Conservation (phyloP, 2,113 vertebrate genomes). For the Chamaetylas fuelleborni region DNA sequence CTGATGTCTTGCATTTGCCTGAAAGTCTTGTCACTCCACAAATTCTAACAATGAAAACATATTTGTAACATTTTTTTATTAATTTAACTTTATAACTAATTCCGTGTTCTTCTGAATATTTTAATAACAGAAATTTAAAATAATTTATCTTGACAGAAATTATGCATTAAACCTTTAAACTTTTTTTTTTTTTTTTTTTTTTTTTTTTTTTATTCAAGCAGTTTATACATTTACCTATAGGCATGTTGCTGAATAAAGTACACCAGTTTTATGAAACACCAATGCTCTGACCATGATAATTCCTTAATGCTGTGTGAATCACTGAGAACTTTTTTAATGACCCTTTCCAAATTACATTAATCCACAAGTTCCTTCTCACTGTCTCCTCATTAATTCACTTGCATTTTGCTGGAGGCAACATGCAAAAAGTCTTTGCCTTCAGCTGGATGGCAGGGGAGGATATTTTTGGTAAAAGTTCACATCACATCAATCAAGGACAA, state of each 20-base stretch:
- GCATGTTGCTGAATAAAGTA: not conserved
- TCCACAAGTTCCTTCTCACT: not conserved
- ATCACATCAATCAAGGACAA: not conserved
- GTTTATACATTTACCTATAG: not conserved
- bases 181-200: not conserved
- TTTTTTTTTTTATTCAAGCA: not conserved
- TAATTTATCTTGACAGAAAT: not conserved
- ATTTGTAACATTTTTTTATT: slow-evolving; percentile 44
- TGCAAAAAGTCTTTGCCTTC: not conserved
- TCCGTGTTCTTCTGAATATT: slow-evolving; percentile 6
- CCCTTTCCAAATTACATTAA: not conserved
- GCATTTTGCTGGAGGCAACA: not conserved
- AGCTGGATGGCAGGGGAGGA: not conserved
- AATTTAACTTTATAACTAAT: slow-evolving; percentile 2
- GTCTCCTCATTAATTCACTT: not conserved
- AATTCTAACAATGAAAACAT: not conserved
- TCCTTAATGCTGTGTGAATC: not conserved
- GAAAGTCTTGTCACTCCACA: slow-evolving; percentile 28
- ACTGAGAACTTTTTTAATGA: not conserved
- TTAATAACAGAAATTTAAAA: not conserved
- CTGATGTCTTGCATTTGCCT: slow-evolving; percentile 11
- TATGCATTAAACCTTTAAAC: not conserved
- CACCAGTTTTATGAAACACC: not conserved
- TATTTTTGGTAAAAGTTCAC: not conserved
- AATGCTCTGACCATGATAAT: not conserved